Base-by-base conservation (phyloP, 2,113 vertebrate species). In the Nannobrachium achirus region DNA sequence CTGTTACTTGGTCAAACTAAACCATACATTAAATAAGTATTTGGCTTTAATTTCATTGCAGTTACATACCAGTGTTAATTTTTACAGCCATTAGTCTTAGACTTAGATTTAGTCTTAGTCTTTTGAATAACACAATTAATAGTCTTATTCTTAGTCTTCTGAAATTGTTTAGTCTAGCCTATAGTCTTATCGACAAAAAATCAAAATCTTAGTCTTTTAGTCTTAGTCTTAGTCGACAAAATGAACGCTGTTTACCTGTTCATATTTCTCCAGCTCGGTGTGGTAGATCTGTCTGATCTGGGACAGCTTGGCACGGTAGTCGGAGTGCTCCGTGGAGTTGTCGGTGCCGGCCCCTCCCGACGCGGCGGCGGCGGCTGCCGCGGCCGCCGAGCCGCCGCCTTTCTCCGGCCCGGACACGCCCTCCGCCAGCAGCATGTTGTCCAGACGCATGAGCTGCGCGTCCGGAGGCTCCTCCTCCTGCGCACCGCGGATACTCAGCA, bases 261-360 rank as follows among this genome's bases (percentile, higher is more conserved):
- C 97, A 1, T 99, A 99, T 85, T 99, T 99, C 94, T 99, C 97
- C 94, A 99, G 93, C 91, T 99, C 97, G 0, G 97, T 98, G 92
- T 99, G 97, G 91, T 99, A 99, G 92, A 99, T 99, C 89, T 98
- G 97, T 55, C 97, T 91, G 91, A 99, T 99, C 91, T 99, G 97
- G 18, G 97, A 92, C 44, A 99, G 94, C 62, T 99, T 99, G 86
- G 97, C 96, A 84, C 96, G 93, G 93, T 99, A 98, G 72, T 99
- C 97, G 0, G 97, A 98, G 75, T 99, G 97, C 69, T 99, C 97
- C 25, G 95, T 93, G 0, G 97, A 98, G 88, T 97, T 98, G 82
- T 99, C 97, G 0, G 95, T 93, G 1, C 94, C 96, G 0, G 93
- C 94, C 0, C 94, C 96, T 1, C 95, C 97, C 0, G 96, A 95